Conservation (phyloP, 2,113 vertebrate genomes). For the Gulo gulo region DNA sequence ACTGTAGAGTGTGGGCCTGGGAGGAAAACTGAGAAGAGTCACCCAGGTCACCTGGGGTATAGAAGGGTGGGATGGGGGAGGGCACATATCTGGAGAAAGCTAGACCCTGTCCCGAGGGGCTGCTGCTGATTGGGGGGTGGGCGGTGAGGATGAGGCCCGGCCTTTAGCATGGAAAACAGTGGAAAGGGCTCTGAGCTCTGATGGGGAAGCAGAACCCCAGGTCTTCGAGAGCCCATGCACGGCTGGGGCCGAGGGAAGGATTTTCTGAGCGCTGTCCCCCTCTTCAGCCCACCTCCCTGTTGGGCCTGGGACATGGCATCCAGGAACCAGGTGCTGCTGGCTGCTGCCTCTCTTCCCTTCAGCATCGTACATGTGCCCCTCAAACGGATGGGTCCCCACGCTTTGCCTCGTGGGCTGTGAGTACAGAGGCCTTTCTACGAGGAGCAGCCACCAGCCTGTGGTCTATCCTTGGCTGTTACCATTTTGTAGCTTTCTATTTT, state of each 20-base stretch:
- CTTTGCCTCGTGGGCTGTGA: not conserved
- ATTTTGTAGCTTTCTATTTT: not conserved
- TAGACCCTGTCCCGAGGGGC: not conserved
- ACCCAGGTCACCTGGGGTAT: not conserved
- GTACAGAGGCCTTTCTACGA: not conserved
- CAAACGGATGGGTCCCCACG: not conserved
- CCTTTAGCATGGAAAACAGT: not conserved
- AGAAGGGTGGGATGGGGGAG: not conserved
- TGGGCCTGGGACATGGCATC: not conserved
- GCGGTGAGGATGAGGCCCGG: rapidly evolving
- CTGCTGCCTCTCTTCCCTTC: not conserved
- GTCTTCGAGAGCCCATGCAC: not conserved
- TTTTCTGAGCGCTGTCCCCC: not conserved
- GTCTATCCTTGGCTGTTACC: not conserved
- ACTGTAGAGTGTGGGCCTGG: not conserved
- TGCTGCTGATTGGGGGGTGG: not conserved
- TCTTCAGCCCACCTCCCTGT: not conserved
- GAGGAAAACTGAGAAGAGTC: not conserved
- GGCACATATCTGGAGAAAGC: not conserved
- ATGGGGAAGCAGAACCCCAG: not conserved
- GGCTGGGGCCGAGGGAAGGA: not conserved
- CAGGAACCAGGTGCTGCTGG: not conserved
- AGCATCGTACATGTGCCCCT: not conserved
- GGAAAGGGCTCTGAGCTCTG: not conserved
- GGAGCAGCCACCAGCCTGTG: not conserved